These are phyloP conservation scores for Huso huso DNA, from an alignment of 2,797 vertebrate species.

Conservation along the genomic window DNA sequence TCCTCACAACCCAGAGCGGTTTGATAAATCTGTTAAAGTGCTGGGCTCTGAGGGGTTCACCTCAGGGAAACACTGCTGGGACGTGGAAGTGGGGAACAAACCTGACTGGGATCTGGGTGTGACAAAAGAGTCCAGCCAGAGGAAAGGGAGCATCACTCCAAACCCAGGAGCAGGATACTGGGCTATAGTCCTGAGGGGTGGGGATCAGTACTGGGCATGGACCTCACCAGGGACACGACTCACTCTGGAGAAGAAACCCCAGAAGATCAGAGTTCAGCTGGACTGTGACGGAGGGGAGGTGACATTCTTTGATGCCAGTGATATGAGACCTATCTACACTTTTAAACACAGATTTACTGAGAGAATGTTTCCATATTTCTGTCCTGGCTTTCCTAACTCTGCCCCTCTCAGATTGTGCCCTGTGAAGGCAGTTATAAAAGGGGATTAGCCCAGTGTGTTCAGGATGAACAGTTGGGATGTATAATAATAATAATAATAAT, in stretches of 20 bases:
- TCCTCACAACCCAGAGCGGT: no score
- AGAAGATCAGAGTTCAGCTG: constrained; percentile 32
- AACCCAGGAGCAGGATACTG: neutral
- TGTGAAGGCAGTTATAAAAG: no score
- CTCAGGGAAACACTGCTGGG: no score
- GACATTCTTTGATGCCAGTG: constrained; percentile 31
- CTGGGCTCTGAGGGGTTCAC: no score
- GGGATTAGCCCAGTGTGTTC: no score
- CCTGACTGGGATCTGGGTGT: no score
- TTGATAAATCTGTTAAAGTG: no score
- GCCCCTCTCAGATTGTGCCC: no score
- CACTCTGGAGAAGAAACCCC: constrained; percentile 29
- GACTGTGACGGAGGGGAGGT: constrained; percentile 35
- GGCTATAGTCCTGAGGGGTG: neutral
- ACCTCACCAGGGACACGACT: neutral
- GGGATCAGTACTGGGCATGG: neutral
- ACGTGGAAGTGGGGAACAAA: no score
- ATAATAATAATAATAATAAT: no score
- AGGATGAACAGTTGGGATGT: no score
- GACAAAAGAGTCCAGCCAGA: no score
- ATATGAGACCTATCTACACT: constrained; percentile 31
- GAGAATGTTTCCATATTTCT: constrained; percentile 33
- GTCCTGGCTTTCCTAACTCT: constrained; percentile 15
- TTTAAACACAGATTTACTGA: constrained; percentile 33
- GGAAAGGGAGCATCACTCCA: neutral